Evolutionary conservation across 2,797 vertebrate genomes (phyloP).

Genomic region (Caiman crocodilus): DNA sequence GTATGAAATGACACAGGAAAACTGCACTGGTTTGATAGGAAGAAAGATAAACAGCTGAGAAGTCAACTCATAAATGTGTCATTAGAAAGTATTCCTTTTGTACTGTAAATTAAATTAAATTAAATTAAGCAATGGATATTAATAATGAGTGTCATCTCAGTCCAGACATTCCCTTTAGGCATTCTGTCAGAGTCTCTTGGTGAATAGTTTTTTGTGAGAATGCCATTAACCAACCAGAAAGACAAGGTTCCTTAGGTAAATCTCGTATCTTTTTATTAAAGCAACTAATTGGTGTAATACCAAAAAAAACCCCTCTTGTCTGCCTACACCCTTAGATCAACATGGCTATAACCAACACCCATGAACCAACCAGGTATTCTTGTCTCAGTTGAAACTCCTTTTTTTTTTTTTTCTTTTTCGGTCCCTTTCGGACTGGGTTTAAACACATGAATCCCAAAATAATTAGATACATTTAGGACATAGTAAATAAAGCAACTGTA

Average conservation of each 20-base stretch:
- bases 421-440: not conserved
- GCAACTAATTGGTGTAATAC: no score
- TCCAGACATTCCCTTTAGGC: not conserved
- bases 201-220: not conserved
- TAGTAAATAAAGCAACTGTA: no score
- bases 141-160: not conserved
- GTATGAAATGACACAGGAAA: not conserved
- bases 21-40: constrained; percentile 5
- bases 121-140: not conserved
- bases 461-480: not conserved
- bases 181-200: not conserved
- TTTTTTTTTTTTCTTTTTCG: not conserved
- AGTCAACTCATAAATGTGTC: not conserved
- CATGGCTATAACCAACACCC: no score
- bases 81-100: not conserved
- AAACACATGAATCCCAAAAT: not conserved
- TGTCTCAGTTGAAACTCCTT: not conserved
- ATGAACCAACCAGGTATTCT: not conserved
- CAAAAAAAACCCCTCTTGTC: no score
- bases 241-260: no score
- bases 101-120: not conserved
- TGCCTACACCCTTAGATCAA: no score
- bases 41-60: not conserved
- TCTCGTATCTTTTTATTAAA: no score
- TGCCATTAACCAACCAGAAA: not conserved